Evolutionary conservation across 2,888 invertebrate genomes (phyloP), one percentile per base, ranked within the genome.

Genomic region (Trachelus stipa): DNA sequence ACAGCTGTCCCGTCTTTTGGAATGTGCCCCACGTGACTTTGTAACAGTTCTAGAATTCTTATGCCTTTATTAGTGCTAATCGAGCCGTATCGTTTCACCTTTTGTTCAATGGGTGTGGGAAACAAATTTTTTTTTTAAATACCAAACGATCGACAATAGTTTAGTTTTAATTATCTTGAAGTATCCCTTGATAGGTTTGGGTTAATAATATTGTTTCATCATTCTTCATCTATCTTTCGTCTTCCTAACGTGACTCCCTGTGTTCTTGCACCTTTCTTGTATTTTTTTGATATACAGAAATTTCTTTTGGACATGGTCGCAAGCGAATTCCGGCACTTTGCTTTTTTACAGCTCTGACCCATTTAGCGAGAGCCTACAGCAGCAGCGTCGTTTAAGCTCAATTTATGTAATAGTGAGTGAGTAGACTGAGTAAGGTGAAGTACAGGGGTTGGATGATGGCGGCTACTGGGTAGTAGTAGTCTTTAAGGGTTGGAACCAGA

Each of bases 381-480:
- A 23, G 80, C 77, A 73, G 73, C 76, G 81, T 82, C 82, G 81
- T 82, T 86, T 86, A 84, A 85, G 85, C 79, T 81, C 84, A 84
- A 86, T 85, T 85, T 86, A 85, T 85, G 85, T 83, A 84, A 86
- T 83, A 85, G 85, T 79, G 81, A 80, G 73, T 79, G 80, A 83
- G 81, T 76, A 75, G 77, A 56, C 34, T 69, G 76, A 12, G 40
- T 56, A 9, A 23, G 23, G 40, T 56, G 40, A 56, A 73, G 73
- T 23, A 56, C 40, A 15, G 40, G 23, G 23, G 40, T 23, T 56
- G 40, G 40, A 56, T 56, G 40, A 23, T 23, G 40, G 40, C 23
- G 23, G 23, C 40, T 56, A 56, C 40, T 23, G 9, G 23, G 23
- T 56, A 9, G 40, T 56, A 23, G 40, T 56, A 56, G 40, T 56